Conservation (phyloP, 2,888 invertebrate species). For the Taenaris catops region DNA sequence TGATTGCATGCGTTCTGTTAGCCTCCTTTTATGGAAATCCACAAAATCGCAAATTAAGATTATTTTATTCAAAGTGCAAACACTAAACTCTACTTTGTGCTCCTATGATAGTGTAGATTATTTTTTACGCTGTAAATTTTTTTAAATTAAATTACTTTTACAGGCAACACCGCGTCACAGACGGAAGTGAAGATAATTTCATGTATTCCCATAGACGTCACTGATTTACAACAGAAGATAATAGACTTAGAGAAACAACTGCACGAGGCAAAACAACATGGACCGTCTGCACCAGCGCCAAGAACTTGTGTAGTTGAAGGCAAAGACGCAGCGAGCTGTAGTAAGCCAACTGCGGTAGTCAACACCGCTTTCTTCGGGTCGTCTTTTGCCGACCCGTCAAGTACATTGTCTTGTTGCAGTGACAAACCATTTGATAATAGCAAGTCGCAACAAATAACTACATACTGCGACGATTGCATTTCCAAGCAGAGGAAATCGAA, state of each 20-base stretch:
- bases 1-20: too few relatives aligned
- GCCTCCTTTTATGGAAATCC: not conserved
- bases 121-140: too few relatives aligned
- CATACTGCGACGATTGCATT: constrained; percentile 14
- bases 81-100: too few relatives aligned
- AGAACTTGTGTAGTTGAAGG: not conserved
- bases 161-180: constrained; percentile 64
- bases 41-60: too few relatives aligned
- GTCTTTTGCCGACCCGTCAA: constrained; percentile 7
- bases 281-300: not conserved
- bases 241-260: constrained; percentile 48
- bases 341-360: constrained; percentile 5
- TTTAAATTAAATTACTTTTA: constrained; percentile 1
- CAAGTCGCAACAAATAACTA: constrained; percentile 2
- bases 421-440: constrained; percentile 7
- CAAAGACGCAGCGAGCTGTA: not conserved
- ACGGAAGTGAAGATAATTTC: constrained; percentile 72
- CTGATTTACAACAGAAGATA: constrained; percentile 63
- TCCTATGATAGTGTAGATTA: too few relatives aligned
- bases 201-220: constrained; percentile 69
- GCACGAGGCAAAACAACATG: constrained; percentile 26
- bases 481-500: constrained; percentile 20
- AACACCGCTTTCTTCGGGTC: constrained; percentile 10
- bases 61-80: too few relatives aligned
- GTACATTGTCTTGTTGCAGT: constrained; percentile 10